These are phyloP conservation scores for Leptinotarsa undecemlineata DNA, from an alignment of 1,140 invertebrate genomes.

Conservation along the genomic window DNA sequence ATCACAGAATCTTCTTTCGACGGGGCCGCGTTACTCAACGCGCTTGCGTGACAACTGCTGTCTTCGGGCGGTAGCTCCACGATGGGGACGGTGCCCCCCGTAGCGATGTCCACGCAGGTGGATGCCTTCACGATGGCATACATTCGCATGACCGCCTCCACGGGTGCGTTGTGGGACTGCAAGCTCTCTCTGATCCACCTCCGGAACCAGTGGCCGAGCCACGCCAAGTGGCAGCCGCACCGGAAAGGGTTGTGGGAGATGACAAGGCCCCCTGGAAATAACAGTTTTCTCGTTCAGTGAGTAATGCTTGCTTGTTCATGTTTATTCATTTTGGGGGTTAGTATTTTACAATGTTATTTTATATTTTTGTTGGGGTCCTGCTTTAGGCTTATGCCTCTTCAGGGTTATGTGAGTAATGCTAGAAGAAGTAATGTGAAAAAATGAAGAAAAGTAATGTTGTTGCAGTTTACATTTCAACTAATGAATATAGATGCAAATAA, in stretches of 20 bases:
- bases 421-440: no score
- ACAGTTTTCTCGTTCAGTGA: background rate
- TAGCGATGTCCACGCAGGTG: slow-evolving; percentile 66
- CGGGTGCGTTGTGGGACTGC: slow-evolving; percentile 69
- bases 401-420: no score
- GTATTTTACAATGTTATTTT: no score
- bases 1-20: slow-evolving; percentile 10
- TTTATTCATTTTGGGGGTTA: no score
- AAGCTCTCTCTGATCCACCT: slow-evolving; percentile 80
- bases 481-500: no score
- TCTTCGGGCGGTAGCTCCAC: slow-evolving; percentile 74
- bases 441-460: no score
- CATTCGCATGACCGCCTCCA: slow-evolving; percentile 59
- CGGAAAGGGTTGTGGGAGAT: slow-evolving; percentile 81
- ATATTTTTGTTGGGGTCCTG: no score
- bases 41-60: slow-evolving; percentile 75
- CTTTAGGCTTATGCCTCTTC: no score
- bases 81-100: slow-evolving; percentile 65
- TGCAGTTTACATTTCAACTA: no score
- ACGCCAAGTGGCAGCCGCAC: slow-evolving; percentile 86
- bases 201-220: slow-evolving; percentile 85
- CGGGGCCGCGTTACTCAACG: slow-evolving; percentile 60
- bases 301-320: no score
- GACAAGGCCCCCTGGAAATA: slow-evolving; percentile 73
- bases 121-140: slow-evolving; percentile 60